phyloP scores from a whole-genome alignment of 2,888 invertebrate genomes.

The Taenaris catops region DNA sequence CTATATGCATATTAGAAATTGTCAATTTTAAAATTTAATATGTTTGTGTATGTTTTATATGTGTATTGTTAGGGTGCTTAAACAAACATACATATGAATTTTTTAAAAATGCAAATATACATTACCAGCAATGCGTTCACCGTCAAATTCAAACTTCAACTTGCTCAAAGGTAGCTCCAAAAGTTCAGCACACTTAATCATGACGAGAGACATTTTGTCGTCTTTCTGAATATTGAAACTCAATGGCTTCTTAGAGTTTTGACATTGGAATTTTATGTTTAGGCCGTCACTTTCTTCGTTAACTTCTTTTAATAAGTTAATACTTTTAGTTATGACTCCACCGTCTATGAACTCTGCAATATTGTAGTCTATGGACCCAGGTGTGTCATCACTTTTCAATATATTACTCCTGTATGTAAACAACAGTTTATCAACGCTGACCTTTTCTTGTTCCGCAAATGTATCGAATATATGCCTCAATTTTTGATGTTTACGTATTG shows the following conservation, averaged over 20 bases:
- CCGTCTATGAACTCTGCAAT: slow-evolving; percentile 69
- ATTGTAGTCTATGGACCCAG: slow-evolving; percentile 55
- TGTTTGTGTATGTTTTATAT: too few relatives aligned
- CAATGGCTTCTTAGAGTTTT: slow-evolving; percentile 55
- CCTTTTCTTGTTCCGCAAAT: slow-evolving; percentile 48
- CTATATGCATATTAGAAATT: too few relatives aligned
- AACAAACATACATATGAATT: too few relatives aligned
- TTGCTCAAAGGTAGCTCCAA: slow-evolving; percentile 50
- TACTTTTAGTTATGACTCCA: slow-evolving; percentile 48
- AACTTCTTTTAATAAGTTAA: slow-evolving; percentile 29
- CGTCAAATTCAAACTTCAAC: slow-evolving; percentile 75
- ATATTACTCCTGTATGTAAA: slow-evolving; percentile 59
- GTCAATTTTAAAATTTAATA: too few relatives aligned
- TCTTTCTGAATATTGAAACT: slow-evolving; percentile 38
- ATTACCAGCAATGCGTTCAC: slow-evolving; percentile 59
- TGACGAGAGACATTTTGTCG: slow-evolving; percentile 51
- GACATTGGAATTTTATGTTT: slow-evolving; percentile 64
- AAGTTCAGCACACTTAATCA: slow-evolving; percentile 68
- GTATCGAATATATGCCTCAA: slow-evolving; percentile 54
- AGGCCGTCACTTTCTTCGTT: slow-evolving; percentile 33
- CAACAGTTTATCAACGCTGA: slow-evolving; percentile 45
- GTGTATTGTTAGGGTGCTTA: too few relatives aligned
- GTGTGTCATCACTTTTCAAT: slow-evolving; percentile 56
- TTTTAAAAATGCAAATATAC: too few relatives aligned
- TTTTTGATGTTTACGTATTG: slow-evolving; percentile 57